A percentile compares a stretch with the other conserved stretches of the same genome.
These are phyloP conservation scores for Coryphaenoides rupestris DNA, from an alignment of 2,113 vertebrate species.

Conservation along the genomic window DNA sequence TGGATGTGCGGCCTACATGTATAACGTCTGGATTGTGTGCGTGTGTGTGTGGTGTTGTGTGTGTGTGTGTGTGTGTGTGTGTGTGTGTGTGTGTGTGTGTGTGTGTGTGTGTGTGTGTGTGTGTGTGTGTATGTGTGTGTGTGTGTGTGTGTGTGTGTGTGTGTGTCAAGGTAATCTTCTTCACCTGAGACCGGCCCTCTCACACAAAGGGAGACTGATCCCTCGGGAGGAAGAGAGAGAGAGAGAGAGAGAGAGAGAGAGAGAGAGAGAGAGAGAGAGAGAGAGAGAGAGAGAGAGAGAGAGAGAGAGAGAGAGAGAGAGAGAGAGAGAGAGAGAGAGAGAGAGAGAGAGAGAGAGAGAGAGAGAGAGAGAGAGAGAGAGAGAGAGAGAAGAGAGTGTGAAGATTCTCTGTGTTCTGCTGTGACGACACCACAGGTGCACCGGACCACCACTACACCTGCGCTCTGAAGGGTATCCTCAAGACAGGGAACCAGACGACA, in stretches of 20 bases:
- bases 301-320: constrained; percentile 2
- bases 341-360: constrained; percentile 7
- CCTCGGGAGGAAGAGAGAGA: constrained; percentile 11
- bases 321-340: constrained; percentile 18
- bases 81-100: not conserved
- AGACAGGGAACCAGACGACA: constrained; percentile 21
- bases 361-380: constrained; percentile 2
- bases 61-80: not conserved
- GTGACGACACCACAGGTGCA: constrained; percentile 12
- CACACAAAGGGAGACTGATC: constrained; percentile 11
- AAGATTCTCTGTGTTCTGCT: not conserved
- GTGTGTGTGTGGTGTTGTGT: not conserved
- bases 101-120: constrained; percentile 12
- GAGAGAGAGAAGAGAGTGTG: constrained; percentile 31
- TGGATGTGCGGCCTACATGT: no score
- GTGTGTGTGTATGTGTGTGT: constrained; percentile 18
- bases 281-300: no score
- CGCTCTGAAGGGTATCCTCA: no score
- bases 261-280: constrained; percentile 45
- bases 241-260: constrained; percentile 9
- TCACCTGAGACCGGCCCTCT: constrained; percentile 13
- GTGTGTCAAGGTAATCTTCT: constrained; percentile 6
- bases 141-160: constrained; percentile 1
- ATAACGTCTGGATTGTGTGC: not conserved
- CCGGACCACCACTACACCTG: constrained; percentile 37